Evolutionary conservation across 2,888 invertebrate species (phyloP), one percentile per base, ranked within the genome.

Genomic region (Gymnoscelis rufifasciata): DNA sequence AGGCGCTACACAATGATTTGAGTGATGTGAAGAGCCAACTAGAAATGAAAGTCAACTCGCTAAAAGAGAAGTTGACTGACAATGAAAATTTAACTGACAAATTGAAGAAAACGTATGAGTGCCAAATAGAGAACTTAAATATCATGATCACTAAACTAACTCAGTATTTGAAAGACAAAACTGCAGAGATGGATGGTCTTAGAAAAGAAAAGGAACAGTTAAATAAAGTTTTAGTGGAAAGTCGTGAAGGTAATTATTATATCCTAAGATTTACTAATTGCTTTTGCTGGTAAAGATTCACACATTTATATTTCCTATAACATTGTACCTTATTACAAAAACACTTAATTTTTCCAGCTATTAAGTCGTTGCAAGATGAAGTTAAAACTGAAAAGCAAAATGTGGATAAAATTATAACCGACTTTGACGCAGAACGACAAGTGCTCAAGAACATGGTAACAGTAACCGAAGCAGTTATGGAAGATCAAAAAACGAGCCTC

Each of bases 391-490:
- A 71, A 39, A 74, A 71, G 51, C 64, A 62, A 47, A 74, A 68
- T 11, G 67, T 74, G 51, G 72, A 76, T 33, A 79, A 72, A 62
- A 35, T 78, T 0, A 64, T 74, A 1, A 64, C 46, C 4, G 81
- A 81, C 47, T 81, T 79, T 45, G 78, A 81, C 49, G 74, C 78
- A 0, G 80, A 81, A 51, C 66, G 75, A 19, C 68, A 68, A 28
- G 68, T 78, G 8, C 65, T 79, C 24, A 74, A 75, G 50, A 80
- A 79, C 44, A 78, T 80, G 78, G 68, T 80, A 3, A 68, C 78
- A 2, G 77, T 79, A 0, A 79, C 79, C 1, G 80, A 81, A 60
- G 74, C 79, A 2, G 68, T 79, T 0, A 79, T 79, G 80, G 80
- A 80, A 46, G 80, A 81, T 53, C 70, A 75, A 47, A 79, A 74